Evolutionary conservation across 2,113 vertebrate species (phyloP).

Genomic region (Forbesichthys papilliferus): DNA sequence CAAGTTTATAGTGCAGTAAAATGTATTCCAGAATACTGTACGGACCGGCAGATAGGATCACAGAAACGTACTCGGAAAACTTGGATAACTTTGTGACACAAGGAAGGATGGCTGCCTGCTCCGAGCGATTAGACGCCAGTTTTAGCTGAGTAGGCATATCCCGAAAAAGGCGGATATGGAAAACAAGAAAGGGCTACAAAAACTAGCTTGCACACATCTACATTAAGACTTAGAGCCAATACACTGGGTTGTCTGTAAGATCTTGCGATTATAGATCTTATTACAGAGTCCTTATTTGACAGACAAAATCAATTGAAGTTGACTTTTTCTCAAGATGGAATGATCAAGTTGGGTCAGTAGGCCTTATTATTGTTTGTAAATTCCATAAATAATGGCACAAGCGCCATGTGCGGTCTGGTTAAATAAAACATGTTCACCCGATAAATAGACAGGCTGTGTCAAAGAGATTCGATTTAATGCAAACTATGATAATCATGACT

Average conservation of each 20-base stretch:
- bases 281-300: background rate
- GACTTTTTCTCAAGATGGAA: conserved; percentile 10
- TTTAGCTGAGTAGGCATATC: conserved; percentile 71
- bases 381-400: background rate
- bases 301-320: conserved; percentile 9
- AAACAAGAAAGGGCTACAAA: conserved; percentile 32
- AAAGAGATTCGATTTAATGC: conserved; percentile 23
- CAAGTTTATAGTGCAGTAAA: too few species aligned
- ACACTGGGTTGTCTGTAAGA: background rate
- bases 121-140: conserved; percentile 17
- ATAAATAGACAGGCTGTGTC: background rate
- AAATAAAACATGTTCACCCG: background rate
- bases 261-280: background rate
- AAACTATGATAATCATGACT: conserved; percentile 10
- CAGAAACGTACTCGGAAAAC: conserved; percentile 5
- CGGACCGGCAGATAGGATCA: conserved; percentile 16
- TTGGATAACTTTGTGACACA: conserved; percentile 34
- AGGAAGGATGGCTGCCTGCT: conserved; percentile 17
- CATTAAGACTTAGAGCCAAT: background rate
- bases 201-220: background rate
- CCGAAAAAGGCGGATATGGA: conserved; percentile 49
- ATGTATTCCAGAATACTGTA: background rate
- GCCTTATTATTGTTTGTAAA: background rate
- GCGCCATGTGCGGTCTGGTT: background rate
- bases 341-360: background rate